phyloP scores from a whole-genome alignment of 2,113 vertebrate genomes.

The Sprattus sprattus region DNA sequence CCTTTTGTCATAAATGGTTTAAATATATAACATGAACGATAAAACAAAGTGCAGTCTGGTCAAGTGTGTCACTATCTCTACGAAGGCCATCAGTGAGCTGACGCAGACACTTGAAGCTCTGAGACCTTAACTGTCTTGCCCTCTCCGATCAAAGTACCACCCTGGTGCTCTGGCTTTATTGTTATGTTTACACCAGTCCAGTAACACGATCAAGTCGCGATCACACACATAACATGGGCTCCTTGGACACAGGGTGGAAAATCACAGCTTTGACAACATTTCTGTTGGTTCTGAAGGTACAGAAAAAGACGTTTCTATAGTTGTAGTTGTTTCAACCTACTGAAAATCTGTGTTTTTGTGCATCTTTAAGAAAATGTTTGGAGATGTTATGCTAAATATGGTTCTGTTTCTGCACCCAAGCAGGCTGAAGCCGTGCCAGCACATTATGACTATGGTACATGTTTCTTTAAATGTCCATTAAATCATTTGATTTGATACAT shows the following conservation, averaged over 20 bases:
- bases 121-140: background rate
- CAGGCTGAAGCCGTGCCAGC: background rate
- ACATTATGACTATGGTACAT: conserved; percentile 6
- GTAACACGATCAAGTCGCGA: background rate
- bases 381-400: background rate
- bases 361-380: background rate
- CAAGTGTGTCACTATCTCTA: background rate
- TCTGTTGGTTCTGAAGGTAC: conserved; percentile 56
- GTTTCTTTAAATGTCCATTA: background rate
- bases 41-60: background rate
- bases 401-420: background rate
- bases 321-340: background rate
- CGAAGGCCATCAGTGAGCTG: background rate
- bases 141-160: conserved; percentile 60
- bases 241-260: conserved; percentile 25
- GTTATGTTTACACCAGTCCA: conserved; percentile 11
- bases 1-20: background rate
- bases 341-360: background rate
- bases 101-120: background rate
- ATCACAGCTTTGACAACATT: conserved; percentile 35
- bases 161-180: conserved; percentile 32
- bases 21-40: background rate
- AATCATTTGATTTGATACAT: background rate
- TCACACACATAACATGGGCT: conserved; percentile 47
- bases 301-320: background rate